Evolutionary conservation across 2,113 vertebrate species (phyloP).

Genomic region (Pontoporia blainvillei): DNA sequence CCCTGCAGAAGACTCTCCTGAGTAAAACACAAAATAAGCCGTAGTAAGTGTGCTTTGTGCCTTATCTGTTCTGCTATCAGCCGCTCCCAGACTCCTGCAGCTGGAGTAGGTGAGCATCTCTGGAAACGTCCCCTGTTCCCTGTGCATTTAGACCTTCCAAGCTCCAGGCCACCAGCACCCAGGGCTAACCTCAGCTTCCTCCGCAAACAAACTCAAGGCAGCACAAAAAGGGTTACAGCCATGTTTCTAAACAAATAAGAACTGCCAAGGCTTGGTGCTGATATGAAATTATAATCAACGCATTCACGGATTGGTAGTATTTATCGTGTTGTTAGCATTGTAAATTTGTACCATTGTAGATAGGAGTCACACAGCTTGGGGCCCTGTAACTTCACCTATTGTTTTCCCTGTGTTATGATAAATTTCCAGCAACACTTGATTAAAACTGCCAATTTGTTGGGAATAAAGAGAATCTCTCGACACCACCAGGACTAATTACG

Average conservation of each 20-base stretch:
- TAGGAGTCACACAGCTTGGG: conserved; percentile 76
- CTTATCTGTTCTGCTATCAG: neutral
- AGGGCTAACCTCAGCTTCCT: neutral
- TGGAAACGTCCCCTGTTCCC: neutral
- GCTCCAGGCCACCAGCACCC: neutral
- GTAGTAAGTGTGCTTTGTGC: accelerated
- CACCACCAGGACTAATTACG: conserved; percentile 85
- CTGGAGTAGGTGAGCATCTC: neutral
- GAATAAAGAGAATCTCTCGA: conserved; percentile 85
- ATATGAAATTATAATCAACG: conserved; percentile 72
- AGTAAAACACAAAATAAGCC: neutral
- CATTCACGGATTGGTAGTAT: conserved; percentile 69
- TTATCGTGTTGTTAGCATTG: conserved; percentile 77
- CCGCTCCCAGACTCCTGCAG: neutral
- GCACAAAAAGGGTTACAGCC: conserved; percentile 34
- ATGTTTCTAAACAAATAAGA: conserved; percentile 69
- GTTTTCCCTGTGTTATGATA: conserved; percentile 83
- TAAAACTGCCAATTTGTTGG: conserved; percentile 86
- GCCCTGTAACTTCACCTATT: conserved; percentile 80
- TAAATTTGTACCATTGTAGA: conserved; percentile 78
- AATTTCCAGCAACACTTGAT: conserved; percentile 85
- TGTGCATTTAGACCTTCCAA: neutral
- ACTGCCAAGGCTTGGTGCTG: conserved; percentile 57
- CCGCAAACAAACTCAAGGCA: neutral
- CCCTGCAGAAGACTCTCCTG: neutral